Evolutionary conservation across 2,888 invertebrate species (phyloP), one percentile per base, ranked within the genome.

Genomic region (Ormyrus thymus): DNA sequence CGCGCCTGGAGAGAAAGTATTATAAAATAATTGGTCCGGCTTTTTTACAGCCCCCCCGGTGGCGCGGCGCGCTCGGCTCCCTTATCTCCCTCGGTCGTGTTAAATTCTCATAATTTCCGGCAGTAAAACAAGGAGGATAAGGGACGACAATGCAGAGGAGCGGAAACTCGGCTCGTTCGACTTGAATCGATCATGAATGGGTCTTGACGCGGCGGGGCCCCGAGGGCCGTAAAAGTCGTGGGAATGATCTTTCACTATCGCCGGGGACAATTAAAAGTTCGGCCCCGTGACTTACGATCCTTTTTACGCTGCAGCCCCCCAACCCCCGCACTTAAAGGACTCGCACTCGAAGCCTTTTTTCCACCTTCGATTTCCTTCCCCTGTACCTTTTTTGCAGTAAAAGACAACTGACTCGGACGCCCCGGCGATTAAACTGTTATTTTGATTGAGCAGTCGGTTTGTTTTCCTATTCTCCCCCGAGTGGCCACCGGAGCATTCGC

Each of bases 101-200:
- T 74, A 78, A 80, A 80, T 78, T 78, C 81, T 71, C 80, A 80
- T 81, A 74, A 81, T 80, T 81, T 70, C 76, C 66, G 74, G 75
- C 68, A 66, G 70, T 81, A 80, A 81, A 81, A 71, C 72, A 70
- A 76, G 56, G 71, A n/a, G 10, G 15, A 29, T 29, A 29, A 29
- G 29, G 29, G 29, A 29, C 29, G 29, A 29, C 29, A 29, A 29
- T 29, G 29, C 29, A 29, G 29, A 29, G 0, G 29, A 29, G 29
- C 29, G 46, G 55, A 56, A 46, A 13, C 8, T 8, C 29, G 51
- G 64, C 51, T 43, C 53, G 56, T 59, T 66, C 72, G 58, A 43
- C 70, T 65, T 15, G 59, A 65, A 75, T 70, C 69, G 74, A 79
- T 79, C 79, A 70, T n/a, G 69, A 64, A 58, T 66, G 62, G 13